Evolutionary conservation across 2,113 vertebrate species (phyloP).

Genomic region (Uropsilus gracilis): DNA sequence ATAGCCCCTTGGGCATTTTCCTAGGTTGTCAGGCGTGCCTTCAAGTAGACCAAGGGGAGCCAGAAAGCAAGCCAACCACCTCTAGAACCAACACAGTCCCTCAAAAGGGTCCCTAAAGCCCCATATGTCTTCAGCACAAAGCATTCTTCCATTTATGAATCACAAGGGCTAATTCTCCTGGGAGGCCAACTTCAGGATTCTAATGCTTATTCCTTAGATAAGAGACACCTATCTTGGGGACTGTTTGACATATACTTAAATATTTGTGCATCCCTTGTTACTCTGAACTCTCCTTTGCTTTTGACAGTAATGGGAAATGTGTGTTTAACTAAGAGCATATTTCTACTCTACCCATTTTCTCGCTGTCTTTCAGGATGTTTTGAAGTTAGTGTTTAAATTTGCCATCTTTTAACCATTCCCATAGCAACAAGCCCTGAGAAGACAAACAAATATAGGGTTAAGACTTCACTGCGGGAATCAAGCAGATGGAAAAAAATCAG

Average conservation of each 20-base stretch:
- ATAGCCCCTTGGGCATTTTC: not conserved
- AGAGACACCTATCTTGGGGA: not conserved
- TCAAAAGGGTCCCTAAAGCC: fast-evolving
- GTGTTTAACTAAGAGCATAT: not conserved
- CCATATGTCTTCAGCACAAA: not conserved
- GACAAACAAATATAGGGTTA: slow-evolving; percentile 58
- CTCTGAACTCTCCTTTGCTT: not conserved
- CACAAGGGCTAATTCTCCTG: not conserved
- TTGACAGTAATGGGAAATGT: not conserved
- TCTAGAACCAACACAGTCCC: not conserved
- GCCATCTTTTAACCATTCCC: slow-evolving; percentile 63
- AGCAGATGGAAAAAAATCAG: slow-evolving; percentile 57
- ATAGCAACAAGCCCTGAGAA: slow-evolving; percentile 71
- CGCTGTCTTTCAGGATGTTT: slow-evolving; percentile 47
- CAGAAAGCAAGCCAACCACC: not conserved
- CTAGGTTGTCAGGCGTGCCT: not conserved
- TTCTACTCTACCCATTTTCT: slow-evolving; percentile 31
- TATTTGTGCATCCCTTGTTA: not conserved
- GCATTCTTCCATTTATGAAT: not conserved
- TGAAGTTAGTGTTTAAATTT: slow-evolving; percentile 56
- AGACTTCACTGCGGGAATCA: slow-evolving; percentile 54
- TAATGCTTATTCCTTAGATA: not conserved
- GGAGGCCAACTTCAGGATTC: not conserved
- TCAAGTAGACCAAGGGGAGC: not conserved
- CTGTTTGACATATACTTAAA: not conserved